Conservation (phyloP, 1,140 invertebrate genomes). For the Cotesia glomerata region DNA sequence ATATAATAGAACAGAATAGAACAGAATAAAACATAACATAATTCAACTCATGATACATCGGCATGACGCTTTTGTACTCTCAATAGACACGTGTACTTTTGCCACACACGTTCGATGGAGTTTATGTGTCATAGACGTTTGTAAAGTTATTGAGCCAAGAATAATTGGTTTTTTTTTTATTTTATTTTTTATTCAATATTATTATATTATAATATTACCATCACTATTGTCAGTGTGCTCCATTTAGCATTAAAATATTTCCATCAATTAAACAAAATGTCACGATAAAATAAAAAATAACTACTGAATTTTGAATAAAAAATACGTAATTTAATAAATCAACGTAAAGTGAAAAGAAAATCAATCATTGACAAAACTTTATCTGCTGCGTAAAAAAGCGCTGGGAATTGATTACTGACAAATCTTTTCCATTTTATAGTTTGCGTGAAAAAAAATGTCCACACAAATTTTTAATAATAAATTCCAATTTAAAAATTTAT, state of each 20-base stretch:
- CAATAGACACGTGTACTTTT: too few species aligned
- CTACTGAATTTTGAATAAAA: neutral
- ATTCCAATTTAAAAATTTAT: too few species aligned
- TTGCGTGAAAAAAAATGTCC: neutral
- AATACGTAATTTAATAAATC: neutral
- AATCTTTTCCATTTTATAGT: neutral
- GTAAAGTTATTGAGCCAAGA: too few species aligned
- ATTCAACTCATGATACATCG: neutral
- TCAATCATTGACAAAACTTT: neutral
- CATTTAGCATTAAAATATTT: neutral
- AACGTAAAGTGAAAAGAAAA: neutral
- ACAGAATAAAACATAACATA: neutral
- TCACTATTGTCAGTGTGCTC: too few species aligned
- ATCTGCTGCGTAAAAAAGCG: neutral
- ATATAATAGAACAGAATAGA: neutral
- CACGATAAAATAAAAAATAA: neutral
- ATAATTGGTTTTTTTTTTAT: too few species aligned
- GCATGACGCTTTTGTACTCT: too few species aligned
- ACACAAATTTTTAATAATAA: neutral
- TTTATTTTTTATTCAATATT: neutral
- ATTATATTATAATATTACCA: neutral
- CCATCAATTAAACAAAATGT: neutral
- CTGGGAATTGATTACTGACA: neutral
- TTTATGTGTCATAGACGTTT: too few species aligned
- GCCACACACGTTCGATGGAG: too few species aligned